Percentiles rank a stretch among this genome's conserved stretches.
Evolutionary conservation across 2,113 vertebrate genomes (phyloP).

Genomic region (Elgaria multicarinata): DNA sequence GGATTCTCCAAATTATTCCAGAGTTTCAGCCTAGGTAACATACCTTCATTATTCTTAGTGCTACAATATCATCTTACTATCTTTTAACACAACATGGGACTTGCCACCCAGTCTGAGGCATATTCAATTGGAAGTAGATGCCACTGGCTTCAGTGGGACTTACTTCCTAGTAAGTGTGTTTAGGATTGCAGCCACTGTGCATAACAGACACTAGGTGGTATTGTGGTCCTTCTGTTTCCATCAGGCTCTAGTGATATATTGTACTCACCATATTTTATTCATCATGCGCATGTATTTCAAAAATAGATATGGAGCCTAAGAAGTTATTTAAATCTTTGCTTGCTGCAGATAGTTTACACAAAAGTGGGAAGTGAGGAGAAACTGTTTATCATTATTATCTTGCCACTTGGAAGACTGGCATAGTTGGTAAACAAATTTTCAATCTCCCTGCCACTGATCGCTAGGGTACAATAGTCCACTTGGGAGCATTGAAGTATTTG

Average conservation of each 20-base stretch:
- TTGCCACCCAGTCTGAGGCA: neutral
- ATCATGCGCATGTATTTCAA: conserved; percentile 15
- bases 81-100: neutral
- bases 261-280: neutral
- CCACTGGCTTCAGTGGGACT: neutral
- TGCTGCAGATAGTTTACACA: conserved; percentile 36
- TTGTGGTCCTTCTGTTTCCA: conserved; percentile 58
- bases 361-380: neutral
- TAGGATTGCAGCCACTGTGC: neutral
- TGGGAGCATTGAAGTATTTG: conserved; percentile 9
- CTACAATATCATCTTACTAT: neutral
- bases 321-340: conserved; percentile 29
- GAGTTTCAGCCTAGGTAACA: neutral
- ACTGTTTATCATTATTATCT: neutral
- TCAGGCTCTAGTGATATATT: neutral
- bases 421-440: conserved; percentile 1
- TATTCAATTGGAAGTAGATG: neutral
- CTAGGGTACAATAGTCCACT: conserved; percentile 1
- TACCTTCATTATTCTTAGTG: neutral
- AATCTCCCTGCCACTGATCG: neutral
- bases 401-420: conserved; percentile 25
- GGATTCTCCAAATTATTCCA: neutral
- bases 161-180: neutral
- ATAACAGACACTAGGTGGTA: conserved; percentile 69
- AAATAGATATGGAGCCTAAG: neutral